Evolutionary conservation across 2,113 vertebrate species (phyloP).

Genomic region (Zosterops lateralis): DNA sequence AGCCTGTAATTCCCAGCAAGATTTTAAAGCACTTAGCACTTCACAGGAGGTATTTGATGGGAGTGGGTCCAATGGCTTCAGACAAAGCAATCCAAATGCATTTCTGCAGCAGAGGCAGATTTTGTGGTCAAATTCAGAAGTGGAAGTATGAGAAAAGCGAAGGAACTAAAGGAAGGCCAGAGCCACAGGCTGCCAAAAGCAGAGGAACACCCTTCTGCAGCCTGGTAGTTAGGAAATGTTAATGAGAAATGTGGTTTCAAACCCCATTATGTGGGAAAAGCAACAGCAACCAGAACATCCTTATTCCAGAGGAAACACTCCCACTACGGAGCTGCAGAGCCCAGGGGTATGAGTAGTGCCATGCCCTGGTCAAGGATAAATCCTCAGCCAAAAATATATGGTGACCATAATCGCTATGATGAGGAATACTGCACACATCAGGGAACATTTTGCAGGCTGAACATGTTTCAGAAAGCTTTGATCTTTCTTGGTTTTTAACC

Average conservation of each 20-base stretch:
- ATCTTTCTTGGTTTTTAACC: background rate
- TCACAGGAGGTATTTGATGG: background rate
- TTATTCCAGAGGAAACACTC: background rate
- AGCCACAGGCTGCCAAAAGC: background rate
- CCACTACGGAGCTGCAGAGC: background rate
- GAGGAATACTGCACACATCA: background rate
- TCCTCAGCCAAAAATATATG: background rate
- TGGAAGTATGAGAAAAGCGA: background rate
- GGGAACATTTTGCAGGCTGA: background rate
- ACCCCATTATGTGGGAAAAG: background rate
- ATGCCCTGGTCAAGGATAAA: background rate
- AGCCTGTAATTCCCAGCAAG: background rate
- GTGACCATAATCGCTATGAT: background rate
- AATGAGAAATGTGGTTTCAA: background rate
- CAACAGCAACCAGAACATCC: background rate
- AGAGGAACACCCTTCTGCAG: background rate
- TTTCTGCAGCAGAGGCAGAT: background rate
- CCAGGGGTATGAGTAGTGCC: background rate
- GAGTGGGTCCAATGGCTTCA: background rate
- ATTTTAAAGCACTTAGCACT: constrained; percentile 7
- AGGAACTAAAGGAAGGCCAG: background rate
- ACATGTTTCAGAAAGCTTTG: background rate
- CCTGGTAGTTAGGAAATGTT: background rate
- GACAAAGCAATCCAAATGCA: background rate
- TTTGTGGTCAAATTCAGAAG: background rate